Conservation (phyloP, 2,797 vertebrate genomes). For the Steatocranus sp. region DNA sequence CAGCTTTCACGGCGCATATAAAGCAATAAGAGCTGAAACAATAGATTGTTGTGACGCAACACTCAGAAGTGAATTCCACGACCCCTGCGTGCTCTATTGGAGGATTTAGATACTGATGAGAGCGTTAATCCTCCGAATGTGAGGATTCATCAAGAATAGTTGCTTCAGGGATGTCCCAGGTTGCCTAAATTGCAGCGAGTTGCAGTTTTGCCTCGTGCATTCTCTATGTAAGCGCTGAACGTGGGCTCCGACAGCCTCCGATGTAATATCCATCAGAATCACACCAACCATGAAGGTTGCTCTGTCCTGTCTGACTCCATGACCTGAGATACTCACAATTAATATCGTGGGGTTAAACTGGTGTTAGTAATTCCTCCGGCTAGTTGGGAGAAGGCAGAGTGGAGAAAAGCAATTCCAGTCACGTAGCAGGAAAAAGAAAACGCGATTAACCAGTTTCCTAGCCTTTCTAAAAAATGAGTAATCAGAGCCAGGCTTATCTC, state of each 20-base stretch:
- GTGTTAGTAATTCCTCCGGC: slow-evolving; percentile 64
- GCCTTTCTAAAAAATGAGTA: slow-evolving; percentile 65
- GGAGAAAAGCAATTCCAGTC: slow-evolving; percentile 44
- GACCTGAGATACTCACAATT: slow-evolving; percentile 72
- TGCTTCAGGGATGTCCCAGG: slow-evolving; percentile 64
- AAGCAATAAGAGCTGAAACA: slow-evolving; percentile 55
- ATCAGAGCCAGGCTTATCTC: slow-evolving; percentile 61
- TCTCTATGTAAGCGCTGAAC: slow-evolving; percentile 45
- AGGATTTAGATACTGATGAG: slow-evolving; percentile 70
- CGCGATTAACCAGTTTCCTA: slow-evolving; percentile 70
- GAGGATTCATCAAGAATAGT: slow-evolving; percentile 73
- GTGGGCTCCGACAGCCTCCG: slow-evolving; percentile 12
- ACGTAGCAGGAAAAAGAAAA: slow-evolving; percentile 54
- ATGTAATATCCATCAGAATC: slow-evolving; percentile 59
- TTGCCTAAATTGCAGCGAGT: slow-evolving; percentile 60
- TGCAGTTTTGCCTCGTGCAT: slow-evolving; percentile 48
- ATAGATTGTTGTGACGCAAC: slow-evolving; percentile 58
- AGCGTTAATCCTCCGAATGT: slow-evolving; percentile 66
- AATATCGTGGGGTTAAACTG: slow-evolving; percentile 71
- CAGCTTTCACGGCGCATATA: slow-evolving; percentile 44
- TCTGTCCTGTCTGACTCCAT: slow-evolving; percentile 63
- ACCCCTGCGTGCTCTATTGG: slow-evolving; percentile 43
- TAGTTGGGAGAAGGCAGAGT: slow-evolving; percentile 33
- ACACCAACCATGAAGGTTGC: slow-evolving; percentile 63
- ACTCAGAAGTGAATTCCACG: slow-evolving; percentile 44